Evolutionary conservation across 1,140 invertebrate genomes (phyloP), one percentile per base, ranked within the genome.

Genomic region (Oreohelix idahoensis): DNA sequence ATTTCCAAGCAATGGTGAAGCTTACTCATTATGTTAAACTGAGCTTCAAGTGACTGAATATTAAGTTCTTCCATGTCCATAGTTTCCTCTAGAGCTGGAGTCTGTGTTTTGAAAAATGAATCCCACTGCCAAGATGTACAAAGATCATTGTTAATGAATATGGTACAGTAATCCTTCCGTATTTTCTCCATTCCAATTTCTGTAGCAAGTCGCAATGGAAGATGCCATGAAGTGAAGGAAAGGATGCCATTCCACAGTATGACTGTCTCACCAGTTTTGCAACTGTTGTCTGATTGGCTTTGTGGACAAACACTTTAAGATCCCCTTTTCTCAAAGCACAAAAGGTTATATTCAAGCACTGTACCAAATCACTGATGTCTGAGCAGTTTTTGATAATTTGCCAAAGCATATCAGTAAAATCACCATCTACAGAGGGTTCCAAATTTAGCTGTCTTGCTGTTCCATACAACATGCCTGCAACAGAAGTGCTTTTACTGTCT

Each of bases 241-340:
- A 81, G 63, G 38, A 70, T 20, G 69, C 69, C 23, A 71, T 70
- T 39, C 79, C 79, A 49, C 17, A 71, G 66, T 71, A 51, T 2
- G 66, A 81, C 45, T 81, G 79, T 29, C 79, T 36, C 36, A 81
- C 79, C 35, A 81, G 79, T 71, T 71, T 70, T 20, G 78, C 79
- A 26, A 81, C n/a, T 10, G 69, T 70, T 15, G 79, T 81, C 10
- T 81, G 63, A 45, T 81, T 26, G 15, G 20, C 2, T 45, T 42
- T 45, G 5, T 71, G 63, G 8, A 81, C 66, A 71, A 81, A 81
- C 10, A 71, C n/a, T 36, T 49, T 35, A 32, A 81, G 51, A 29
- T 81, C 66, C 32, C 45, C n/a, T n/a, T 70, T 70, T 58, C 49
- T 81, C 23, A 81, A n/a, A 5, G 15, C 42, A 51, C 13, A 17